Evolutionary conservation across 2,113 vertebrate genomes (phyloP).

Genomic region (Meles meles): DNA sequence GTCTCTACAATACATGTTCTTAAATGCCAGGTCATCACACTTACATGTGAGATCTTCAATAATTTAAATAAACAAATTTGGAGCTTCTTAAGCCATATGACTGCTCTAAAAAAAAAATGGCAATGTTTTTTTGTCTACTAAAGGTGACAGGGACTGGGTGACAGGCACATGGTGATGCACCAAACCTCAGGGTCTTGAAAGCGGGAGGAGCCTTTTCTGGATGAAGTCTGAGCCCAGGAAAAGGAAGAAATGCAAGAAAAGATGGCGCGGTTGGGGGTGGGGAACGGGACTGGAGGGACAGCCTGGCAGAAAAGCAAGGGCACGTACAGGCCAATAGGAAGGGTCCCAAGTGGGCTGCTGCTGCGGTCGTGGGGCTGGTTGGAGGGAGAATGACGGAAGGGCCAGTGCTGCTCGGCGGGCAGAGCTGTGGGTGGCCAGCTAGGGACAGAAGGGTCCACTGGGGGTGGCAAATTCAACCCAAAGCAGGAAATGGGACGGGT

Average conservation of each 20-base stretch:
- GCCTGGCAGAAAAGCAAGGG: background rate
- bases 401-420: background rate
- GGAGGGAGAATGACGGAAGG: background rate
- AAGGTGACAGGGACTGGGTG: background rate
- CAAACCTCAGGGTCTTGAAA: background rate
- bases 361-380: background rate
- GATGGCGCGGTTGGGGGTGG: background rate
- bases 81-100: background rate
- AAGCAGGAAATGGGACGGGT: background rate
- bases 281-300: background rate
- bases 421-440: accelerated
- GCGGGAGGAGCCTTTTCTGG: background rate
- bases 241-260: background rate
- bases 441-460: background rate
- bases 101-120: background rate
- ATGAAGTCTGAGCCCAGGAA: background rate
- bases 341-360: background rate
- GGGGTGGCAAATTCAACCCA: background rate
- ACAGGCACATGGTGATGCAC: background rate
- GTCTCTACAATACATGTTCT: background rate
- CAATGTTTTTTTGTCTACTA: background rate
- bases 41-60: background rate
- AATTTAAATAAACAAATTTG: background rate
- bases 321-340: background rate
- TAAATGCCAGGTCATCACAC: background rate